Conservation (phyloP, 2,888 invertebrate genomes). For the Arrhopalites spinosus region DNA sequence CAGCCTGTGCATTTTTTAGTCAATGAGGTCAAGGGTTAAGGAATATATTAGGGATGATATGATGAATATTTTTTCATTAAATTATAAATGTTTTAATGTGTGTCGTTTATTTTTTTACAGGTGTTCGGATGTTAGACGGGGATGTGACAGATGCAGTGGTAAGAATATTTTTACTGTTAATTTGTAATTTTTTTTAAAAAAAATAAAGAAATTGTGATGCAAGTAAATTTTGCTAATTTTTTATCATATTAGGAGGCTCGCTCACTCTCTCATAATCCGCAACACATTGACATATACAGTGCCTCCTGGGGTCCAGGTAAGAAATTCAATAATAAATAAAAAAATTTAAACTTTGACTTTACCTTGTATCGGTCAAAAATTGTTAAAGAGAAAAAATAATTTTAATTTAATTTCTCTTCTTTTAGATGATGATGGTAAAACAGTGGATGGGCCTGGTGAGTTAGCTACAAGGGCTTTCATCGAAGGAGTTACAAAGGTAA, state of each 20-base stretch:
- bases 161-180: no score
- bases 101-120: constrained; percentile 61
- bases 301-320: constrained; percentile 90
- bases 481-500: constrained; percentile 90
- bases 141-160: constrained; percentile 95
- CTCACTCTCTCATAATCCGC: constrained; percentile 89
- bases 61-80: no score
- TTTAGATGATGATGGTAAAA: constrained; percentile 64
- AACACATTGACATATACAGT: constrained; percentile 98
- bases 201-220: no score
- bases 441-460: constrained; percentile 96
- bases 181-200: no score
- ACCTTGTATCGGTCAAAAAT: no score
- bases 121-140: constrained; percentile 97
- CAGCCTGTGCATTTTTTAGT: background rate
- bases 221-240: no score
- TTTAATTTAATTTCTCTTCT: background rate
- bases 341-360: background rate
- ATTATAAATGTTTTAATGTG: background rate
- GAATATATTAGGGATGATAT: no score
- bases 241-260: constrained; percentile 72
- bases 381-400: no score
- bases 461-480: constrained; percentile 93
- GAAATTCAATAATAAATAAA: constrained; percentile 62
- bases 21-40: no score